Percentiles rank a stretch among this genome's conserved stretches.
These are phyloP conservation scores for Meandrina meandrites DNA, from an alignment of 92 coral and sea anemone genomes.

Conservation along the genomic window DNA sequence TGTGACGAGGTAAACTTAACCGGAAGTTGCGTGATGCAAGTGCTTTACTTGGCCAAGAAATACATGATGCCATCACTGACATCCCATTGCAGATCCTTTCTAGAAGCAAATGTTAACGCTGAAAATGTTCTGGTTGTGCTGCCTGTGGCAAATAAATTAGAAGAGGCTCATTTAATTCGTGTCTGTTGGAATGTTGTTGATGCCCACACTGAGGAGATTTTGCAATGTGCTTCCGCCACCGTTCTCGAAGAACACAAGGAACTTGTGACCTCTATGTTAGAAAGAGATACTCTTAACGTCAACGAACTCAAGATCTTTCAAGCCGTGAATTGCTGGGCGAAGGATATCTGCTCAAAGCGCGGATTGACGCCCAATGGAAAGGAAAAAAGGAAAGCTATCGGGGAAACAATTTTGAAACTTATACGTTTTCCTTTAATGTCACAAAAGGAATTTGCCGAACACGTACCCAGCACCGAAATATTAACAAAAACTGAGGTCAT, in stretches of 20 bases:
- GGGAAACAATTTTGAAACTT: background rate
- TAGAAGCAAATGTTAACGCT: constrained; percentile 40
- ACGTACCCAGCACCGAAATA: constrained; percentile 1
- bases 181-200: constrained; percentile 18
- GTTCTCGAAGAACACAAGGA: background rate
- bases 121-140: constrained; percentile 49
- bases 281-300: constrained; percentile 1
- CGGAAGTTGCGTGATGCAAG: constrained; percentile 49
- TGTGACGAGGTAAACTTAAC: constrained; percentile 47
- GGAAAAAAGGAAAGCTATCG: constrained; percentile 1
- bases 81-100: constrained; percentile 29
- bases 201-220: background rate
- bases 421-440: constrained; percentile 33
- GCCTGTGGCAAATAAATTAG: constrained; percentile 4
- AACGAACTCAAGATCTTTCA: constrained; percentile 20
- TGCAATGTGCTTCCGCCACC: background rate
- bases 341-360: background rate
- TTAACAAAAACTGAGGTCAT: constrained; percentile 6
- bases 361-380: background rate
- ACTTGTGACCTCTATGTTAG: background rate
- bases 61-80: constrained; percentile 49
- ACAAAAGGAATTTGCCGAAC: constrained; percentile 11
- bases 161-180: constrained; percentile 6
- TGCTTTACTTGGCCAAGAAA: constrained; percentile 53
- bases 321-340: constrained; percentile 3